phyloP scores from a whole-genome alignment of 37 sponge, comb jelly and placozoan species.

The Crambe crambe region DNA sequence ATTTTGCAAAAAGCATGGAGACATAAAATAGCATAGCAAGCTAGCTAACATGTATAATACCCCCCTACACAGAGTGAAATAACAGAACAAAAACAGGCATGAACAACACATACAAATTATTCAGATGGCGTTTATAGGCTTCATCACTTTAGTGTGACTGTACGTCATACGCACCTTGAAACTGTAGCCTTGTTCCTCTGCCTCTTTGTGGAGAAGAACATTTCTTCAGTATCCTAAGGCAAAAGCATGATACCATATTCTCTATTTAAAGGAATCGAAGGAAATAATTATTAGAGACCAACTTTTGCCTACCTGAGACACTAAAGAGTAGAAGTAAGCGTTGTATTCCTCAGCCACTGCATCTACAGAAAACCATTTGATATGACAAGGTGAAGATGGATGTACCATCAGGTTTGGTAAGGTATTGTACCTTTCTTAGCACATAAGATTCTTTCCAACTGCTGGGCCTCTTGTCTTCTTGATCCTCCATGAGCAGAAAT shows the following conservation, averaged over 20 bases:
- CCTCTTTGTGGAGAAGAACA: constrained; percentile 95
- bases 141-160: too few relatives aligned
- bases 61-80: too few relatives aligned
- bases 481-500: constrained; percentile 99
- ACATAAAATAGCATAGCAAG: too few relatives aligned
- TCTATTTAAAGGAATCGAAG: too few relatives aligned
- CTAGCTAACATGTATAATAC: too few relatives aligned
- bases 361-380: constrained; percentile 24
- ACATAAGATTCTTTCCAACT: constrained; percentile 93
- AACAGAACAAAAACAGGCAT: too few relatives aligned
- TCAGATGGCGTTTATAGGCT: too few relatives aligned
- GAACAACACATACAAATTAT: too few relatives aligned
- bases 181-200: constrained; percentile 99
- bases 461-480: constrained; percentile 98
- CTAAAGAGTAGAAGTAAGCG: constrained; percentile 96
- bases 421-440: constrained; percentile 96
- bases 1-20: too few relatives aligned
- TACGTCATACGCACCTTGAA: constrained; percentile 86
- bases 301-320: constrained; percentile 84
- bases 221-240: constrained; percentile 98
- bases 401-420: too few relatives aligned
- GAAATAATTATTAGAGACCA: background rate
- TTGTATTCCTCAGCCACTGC: constrained; percentile 92
- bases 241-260: too few relatives aligned
- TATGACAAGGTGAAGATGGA: background rate